Conservation (phyloP, 2,113 vertebrate species). For the Dasyprocta punctata region DNA sequence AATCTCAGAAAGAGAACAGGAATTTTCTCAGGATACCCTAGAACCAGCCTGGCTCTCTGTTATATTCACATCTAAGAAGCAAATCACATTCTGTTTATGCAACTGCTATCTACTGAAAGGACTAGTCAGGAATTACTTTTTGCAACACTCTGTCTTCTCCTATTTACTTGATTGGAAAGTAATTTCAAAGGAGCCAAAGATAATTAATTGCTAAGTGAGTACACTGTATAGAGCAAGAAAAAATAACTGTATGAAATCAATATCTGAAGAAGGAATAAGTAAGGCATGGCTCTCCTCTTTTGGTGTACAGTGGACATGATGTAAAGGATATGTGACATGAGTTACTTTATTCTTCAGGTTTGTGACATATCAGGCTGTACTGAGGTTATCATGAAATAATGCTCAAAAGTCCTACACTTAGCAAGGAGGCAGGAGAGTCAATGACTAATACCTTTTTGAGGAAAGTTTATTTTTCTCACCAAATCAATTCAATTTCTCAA, state of each 20-base stretch:
- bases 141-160: slow-evolving; percentile 61
- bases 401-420: neutral
- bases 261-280: neutral
- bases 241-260: neutral
- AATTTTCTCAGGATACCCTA: neutral
- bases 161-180: neutral
- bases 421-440: neutral
- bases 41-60: neutral
- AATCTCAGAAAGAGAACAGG: neutral
- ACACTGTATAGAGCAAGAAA: neutral
- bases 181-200: slow-evolving; percentile 53
- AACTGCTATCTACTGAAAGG: neutral
- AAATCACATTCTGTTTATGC: neutral
- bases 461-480: neutral
- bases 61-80: neutral
- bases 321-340: neutral
- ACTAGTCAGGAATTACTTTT: slow-evolving; percentile 32
- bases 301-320: neutral
- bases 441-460: neutral
- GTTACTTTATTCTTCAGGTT: neutral
- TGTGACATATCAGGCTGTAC: neutral
- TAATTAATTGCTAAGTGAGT: slow-evolving; percentile 51
- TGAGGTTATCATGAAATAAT: neutral
- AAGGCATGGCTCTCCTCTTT: neutral
- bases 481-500: neutral